Evolutionary conservation across 2,888 invertebrate species (phyloP).

Genomic region (Leucophenga maculata): DNA sequence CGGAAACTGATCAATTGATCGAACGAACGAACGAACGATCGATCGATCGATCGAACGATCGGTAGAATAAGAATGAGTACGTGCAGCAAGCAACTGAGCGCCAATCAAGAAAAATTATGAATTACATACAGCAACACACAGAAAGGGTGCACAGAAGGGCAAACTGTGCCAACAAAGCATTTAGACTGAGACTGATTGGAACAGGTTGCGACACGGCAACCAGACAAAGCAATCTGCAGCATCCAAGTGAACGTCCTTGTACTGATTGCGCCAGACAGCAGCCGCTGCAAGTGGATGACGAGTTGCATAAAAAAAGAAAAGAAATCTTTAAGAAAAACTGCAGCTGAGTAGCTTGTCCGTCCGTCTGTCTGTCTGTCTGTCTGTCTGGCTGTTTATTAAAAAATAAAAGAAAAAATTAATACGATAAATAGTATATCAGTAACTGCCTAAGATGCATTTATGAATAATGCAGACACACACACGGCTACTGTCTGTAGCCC

Average conservation of each 20-base stretch:
- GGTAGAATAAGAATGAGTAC: no score
- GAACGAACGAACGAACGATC: neutral
- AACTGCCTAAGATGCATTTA: slow-evolving; percentile 1
- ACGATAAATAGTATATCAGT: neutral
- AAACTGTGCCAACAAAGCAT: neutral
- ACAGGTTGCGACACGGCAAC: neutral
- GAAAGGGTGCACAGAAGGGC: neutral
- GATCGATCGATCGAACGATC: neutral
- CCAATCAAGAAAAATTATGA: slow-evolving; percentile 20
- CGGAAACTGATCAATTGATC: slow-evolving; percentile 10
- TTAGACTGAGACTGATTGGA: neutral
- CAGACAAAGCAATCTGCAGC: neutral
- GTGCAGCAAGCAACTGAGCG: neutral
- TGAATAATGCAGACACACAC: slow-evolving; percentile 13
- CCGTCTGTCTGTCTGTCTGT: no score
- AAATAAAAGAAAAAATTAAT: neutral
- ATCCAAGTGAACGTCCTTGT: slow-evolving; percentile 10
- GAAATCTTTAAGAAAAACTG: no score
- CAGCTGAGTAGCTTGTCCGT: no score
- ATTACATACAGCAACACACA: neutral
- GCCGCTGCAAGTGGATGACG: neutral
- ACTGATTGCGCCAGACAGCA: slow-evolving; percentile 16
- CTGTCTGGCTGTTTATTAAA: no score
- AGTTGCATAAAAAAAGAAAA: neutral
- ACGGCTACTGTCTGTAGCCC: neutral